These are phyloP conservation scores for Sycophaga agraensis DNA, from an alignment of 1,140 invertebrate species.

Conservation along the genomic window DNA sequence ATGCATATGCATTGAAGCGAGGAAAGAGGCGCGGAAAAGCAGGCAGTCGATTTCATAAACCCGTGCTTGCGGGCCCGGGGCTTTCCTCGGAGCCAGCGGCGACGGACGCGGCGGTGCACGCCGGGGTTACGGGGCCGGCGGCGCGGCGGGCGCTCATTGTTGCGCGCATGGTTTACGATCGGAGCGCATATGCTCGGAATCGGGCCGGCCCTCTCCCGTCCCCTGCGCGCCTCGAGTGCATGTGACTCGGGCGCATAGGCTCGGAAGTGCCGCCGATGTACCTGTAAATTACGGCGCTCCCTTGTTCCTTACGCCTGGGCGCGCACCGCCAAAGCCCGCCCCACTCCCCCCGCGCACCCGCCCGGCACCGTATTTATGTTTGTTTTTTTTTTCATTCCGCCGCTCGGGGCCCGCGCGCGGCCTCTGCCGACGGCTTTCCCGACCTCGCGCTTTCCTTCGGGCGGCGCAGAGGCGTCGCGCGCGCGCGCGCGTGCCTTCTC, in stretches of 20 bases:
- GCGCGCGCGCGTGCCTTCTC: too few relatives aligned
- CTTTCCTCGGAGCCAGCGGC: too few relatives aligned
- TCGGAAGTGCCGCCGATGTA: constrained; percentile 14
- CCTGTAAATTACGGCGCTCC: constrained; percentile 22
- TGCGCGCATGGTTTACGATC: constrained; percentile 36
- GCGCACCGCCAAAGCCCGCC: too few relatives aligned
- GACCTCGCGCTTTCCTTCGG: neutral
- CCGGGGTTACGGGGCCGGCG: neutral
- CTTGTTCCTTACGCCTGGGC: neutral
- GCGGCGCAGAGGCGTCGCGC: too few relatives aligned
- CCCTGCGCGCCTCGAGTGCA: neutral
- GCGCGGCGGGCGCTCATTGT: constrained; percentile 31
- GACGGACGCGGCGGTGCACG: neutral
- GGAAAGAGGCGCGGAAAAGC: too few relatives aligned
- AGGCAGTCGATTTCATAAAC: too few relatives aligned
- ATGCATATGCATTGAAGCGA: too few relatives aligned
- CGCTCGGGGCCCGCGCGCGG: too few relatives aligned
- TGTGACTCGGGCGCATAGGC: neutral
- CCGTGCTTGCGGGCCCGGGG: too few relatives aligned
- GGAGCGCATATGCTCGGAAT: constrained; percentile 33
- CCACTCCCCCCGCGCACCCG: neutral
- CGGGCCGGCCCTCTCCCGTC: neutral
- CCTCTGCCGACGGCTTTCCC: too few relatives aligned
- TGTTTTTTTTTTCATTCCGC: constrained; percentile 2
- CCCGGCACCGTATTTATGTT: neutral